phyloP scores from a whole-genome alignment of 2,113 vertebrate species.

The Toxostoma redivivum region DNA sequence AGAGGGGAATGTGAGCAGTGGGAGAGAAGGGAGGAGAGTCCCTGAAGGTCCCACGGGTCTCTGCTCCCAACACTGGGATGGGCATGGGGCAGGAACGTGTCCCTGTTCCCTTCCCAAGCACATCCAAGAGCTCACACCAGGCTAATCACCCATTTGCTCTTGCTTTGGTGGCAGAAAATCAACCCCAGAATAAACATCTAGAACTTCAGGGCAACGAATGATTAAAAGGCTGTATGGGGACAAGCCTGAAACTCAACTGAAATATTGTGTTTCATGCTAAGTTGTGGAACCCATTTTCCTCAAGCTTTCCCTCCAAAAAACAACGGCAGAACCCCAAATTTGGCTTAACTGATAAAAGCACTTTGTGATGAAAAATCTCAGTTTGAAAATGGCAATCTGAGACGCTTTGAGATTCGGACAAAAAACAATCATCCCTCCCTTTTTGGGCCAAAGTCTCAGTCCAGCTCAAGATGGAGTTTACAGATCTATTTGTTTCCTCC shows the following conservation, averaged over 20 bases:
- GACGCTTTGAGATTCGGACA: neutral
- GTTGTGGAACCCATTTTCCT: neutral
- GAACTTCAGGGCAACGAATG: neutral
- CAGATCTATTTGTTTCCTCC: neutral
- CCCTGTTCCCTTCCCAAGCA: neutral
- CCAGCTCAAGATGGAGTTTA: neutral
- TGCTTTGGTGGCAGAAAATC: neutral
- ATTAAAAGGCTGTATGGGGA: neutral
- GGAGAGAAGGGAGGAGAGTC: neutral
- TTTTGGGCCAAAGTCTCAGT: neutral
- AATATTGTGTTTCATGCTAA: fast-evolving
- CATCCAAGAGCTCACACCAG: neutral
- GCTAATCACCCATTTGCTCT: neutral
- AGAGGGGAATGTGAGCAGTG: neutral
- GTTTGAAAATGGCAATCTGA: neutral
- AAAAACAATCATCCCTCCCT: neutral
- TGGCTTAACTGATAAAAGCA: neutral
- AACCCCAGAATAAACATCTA: neutral
- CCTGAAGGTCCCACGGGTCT: fast-evolving
- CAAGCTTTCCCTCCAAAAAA: neutral
- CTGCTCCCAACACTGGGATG: fast-evolving
- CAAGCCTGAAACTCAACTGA: neutral
- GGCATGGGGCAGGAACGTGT: fast-evolving
- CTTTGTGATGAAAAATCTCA: neutral
- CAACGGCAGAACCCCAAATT: neutral